A percentile compares a stretch with the other conserved stretches of the same genome.
phyloP scores from a whole-genome alignment of 1,140 invertebrate genomes.

The Trichomalopsis sarcophagae region DNA sequence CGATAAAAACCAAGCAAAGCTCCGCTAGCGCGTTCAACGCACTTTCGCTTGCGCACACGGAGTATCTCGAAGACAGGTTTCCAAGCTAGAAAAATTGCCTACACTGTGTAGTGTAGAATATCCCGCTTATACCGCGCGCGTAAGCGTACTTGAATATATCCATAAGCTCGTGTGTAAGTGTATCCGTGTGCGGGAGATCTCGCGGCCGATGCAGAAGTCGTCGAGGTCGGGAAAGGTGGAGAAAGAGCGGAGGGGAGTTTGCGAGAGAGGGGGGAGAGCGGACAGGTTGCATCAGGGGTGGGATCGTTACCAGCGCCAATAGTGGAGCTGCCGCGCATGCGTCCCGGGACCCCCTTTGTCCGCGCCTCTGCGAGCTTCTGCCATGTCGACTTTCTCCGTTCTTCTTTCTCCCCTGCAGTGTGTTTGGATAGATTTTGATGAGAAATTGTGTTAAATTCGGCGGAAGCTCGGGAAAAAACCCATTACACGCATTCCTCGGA shows the following conservation, averaged over 20 bases:
- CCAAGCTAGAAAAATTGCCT: background rate
- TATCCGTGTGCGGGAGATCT: slow-evolving; percentile 48
- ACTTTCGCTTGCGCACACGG: background rate
- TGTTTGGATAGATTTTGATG: background rate
- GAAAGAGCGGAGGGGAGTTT: background rate
- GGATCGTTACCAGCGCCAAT: slow-evolving; percentile 72
- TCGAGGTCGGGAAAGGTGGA: slow-evolving; percentile 18
- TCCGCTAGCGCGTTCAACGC: slow-evolving; percentile 62
- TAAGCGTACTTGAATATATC: background rate
- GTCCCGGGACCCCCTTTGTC: slow-evolving; percentile 68
- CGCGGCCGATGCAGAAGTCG: slow-evolving; percentile 46
- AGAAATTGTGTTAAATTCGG: background rate
- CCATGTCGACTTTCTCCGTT: slow-evolving; percentile 46
- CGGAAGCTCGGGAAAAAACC: background rate
- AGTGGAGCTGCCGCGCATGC: slow-evolving; percentile 66
- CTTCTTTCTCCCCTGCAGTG: background rate
- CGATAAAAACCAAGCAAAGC: slow-evolving; percentile 70
- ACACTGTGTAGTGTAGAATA: background rate
- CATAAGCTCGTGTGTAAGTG: slow-evolving; percentile 19
- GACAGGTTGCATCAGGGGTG: slow-evolving; percentile 64
- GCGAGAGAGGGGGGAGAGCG: slow-evolving; percentile 50
- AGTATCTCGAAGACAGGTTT: background rate
- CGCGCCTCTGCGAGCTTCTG: slow-evolving; percentile 57
- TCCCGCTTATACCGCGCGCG: background rate
- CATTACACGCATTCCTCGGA: background rate